Evolutionary conservation across 2,888 invertebrate genomes (phyloP).

Genomic region (Hemistola chrysoprasaria): DNA sequence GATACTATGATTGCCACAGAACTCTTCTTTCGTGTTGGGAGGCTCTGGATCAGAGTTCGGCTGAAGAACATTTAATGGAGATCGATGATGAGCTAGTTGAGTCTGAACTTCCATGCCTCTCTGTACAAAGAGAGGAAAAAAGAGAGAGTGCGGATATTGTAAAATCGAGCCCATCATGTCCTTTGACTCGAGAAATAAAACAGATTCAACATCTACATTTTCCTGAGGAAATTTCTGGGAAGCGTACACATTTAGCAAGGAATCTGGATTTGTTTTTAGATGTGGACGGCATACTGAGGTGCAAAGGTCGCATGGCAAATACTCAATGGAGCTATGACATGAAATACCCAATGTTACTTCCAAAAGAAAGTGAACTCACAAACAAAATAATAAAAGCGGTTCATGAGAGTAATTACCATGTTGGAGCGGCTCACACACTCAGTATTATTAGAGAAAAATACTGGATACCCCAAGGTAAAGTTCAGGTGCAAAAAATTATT

Average conservation of each 20-base stretch:
- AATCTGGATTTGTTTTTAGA: conserved; percentile 2
- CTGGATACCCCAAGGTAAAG: conserved; percentile 2
- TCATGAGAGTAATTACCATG: conserved; percentile 4
- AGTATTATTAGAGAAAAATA: neutral
- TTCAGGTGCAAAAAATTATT: neutral
- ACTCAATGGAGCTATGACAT: conserved; percentile 3
- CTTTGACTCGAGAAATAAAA: neutral
- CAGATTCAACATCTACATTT: neutral
- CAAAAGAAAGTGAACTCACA: conserved; percentile 2
- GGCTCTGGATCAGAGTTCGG: neutral
- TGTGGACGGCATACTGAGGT: neutral
- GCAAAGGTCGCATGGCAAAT: conserved; percentile 2
- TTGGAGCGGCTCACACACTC: conserved; percentile 3
- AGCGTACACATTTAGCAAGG: neutral
- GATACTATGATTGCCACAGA: too few species aligned
- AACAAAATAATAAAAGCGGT: neutral
- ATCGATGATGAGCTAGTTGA: too few species aligned
- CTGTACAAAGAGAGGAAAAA: too few species aligned
- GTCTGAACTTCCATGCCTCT: too few species aligned
- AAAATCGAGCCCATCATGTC: neutral
- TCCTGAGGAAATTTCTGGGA: neutral
- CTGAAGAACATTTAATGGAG: neutral
- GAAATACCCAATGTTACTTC: conserved; percentile 2
- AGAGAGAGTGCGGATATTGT: too few species aligned
- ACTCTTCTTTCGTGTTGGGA: neutral